Conservation (phyloP, 2,113 vertebrate genomes). For the Gavia stellata region DNA sequence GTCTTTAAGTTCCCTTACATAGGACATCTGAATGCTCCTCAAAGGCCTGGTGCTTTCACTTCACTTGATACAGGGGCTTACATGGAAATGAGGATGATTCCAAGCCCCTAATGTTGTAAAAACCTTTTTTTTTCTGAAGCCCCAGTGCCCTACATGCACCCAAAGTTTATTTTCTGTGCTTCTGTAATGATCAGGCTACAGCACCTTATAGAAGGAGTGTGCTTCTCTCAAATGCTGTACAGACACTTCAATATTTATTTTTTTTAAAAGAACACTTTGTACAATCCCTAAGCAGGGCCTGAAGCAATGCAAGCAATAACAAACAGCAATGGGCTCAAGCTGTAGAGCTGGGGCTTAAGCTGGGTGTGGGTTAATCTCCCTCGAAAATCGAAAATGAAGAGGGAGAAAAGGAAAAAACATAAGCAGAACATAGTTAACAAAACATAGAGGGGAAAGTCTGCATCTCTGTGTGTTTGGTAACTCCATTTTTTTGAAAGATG, state of each 20-base stretch:
- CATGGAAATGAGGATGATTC: not conserved
- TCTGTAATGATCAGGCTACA: fast-evolving
- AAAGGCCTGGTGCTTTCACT: not conserved
- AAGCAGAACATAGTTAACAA: not conserved
- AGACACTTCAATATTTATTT: not conserved
- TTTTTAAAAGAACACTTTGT: conserved; percentile 15
- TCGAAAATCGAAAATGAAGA: not conserved
- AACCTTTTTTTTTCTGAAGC: not conserved
- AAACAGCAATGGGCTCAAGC: not conserved
- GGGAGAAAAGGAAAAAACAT: not conserved
- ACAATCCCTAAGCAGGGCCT: not conserved
- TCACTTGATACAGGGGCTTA: not conserved
- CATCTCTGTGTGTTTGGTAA: not conserved
- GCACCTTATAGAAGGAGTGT: not conserved
- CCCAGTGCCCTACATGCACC: fast-evolving
- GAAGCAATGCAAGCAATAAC: conserved; percentile 28
- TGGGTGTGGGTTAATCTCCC: not conserved
- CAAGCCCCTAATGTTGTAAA: not conserved
- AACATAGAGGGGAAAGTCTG: not conserved
- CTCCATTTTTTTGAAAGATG: not conserved
- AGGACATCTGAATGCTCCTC: not conserved
- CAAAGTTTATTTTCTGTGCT: not conserved
- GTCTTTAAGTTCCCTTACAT: not conserved
- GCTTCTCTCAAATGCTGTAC: not conserved
- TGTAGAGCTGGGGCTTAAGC: not conserved